Evolutionary conservation across 2,113 vertebrate genomes (phyloP).

Genomic region (Hiodon alosoides): DNA sequence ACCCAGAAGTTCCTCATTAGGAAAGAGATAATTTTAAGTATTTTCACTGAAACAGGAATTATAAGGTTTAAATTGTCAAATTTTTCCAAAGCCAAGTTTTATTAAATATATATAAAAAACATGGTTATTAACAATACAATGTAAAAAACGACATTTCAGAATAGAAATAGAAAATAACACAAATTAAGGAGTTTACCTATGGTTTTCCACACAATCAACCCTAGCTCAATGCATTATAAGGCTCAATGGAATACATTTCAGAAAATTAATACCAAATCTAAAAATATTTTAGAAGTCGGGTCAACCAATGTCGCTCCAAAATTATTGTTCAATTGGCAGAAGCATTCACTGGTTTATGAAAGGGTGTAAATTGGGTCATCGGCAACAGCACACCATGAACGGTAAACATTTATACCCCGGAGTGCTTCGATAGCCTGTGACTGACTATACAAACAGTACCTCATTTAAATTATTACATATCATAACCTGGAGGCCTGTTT

Average conservation of each 20-base stretch:
- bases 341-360: background rate
- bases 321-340: background rate
- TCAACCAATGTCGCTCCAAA: background rate
- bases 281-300: background rate
- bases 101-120: constrained; percentile 3
- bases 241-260: constrained; percentile 4
- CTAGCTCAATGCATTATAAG: background rate
- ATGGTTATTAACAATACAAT: background rate
- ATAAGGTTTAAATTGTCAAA: background rate
- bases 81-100: constrained; percentile 6
- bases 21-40: too few relatives aligned
- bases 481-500: background rate
- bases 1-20: too few relatives aligned
- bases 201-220: background rate
- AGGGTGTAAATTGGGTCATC: background rate
- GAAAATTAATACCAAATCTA: background rate
- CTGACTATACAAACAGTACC: background rate
- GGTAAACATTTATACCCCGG: too few relatives aligned
- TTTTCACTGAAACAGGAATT: too few relatives aligned
- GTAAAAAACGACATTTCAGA: background rate
- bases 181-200: background rate
- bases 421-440: too few relatives aligned
- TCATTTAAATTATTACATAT: background rate
- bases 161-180: constrained; percentile 9
- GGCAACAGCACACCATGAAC: background rate